Percentiles rank a stretch among this genome's conserved stretches.
These are phyloP conservation scores for Torymus tubicola DNA, from an alignment of 2,888 invertebrate genomes.

Conservation along the genomic window DNA sequence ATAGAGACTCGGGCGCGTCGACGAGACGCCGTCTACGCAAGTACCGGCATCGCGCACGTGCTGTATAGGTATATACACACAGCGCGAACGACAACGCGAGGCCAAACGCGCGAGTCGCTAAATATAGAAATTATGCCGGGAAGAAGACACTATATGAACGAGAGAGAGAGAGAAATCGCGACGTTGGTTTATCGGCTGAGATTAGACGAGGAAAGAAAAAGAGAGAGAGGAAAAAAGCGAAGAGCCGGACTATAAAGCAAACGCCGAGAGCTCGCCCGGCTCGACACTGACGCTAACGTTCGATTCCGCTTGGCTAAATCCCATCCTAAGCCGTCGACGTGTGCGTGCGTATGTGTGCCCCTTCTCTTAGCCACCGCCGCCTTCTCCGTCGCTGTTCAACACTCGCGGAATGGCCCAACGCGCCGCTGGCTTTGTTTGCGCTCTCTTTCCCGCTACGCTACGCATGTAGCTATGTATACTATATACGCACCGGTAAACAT, in stretches of 20 bases:
- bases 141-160: background rate
- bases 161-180: background rate
- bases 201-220: too few relatives aligned
- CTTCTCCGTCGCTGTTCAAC: too few relatives aligned
- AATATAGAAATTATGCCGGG: conserved; percentile 25
- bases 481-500: background rate
- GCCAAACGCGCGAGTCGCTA: background rate
- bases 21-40: background rate
- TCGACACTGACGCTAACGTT: conserved; percentile 36
- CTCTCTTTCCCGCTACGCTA: too few relatives aligned
- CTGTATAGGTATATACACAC: background rate
- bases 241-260: conserved; percentile 4
- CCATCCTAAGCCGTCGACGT: background rate
- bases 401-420: too few relatives aligned
- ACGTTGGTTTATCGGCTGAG: background rate
- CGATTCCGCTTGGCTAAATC: conserved; percentile 31
- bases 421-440: too few relatives aligned
- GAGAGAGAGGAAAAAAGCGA: background rate
- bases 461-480: background rate
- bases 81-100: too few relatives aligned
- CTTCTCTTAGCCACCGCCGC: too few relatives aligned
- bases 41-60: conserved; percentile 1
- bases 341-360: too few relatives aligned
- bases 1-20: too few relatives aligned
- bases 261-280: background rate